Conservation (phyloP, 2,888 invertebrate genomes). For the Nowickia ferox region DNA sequence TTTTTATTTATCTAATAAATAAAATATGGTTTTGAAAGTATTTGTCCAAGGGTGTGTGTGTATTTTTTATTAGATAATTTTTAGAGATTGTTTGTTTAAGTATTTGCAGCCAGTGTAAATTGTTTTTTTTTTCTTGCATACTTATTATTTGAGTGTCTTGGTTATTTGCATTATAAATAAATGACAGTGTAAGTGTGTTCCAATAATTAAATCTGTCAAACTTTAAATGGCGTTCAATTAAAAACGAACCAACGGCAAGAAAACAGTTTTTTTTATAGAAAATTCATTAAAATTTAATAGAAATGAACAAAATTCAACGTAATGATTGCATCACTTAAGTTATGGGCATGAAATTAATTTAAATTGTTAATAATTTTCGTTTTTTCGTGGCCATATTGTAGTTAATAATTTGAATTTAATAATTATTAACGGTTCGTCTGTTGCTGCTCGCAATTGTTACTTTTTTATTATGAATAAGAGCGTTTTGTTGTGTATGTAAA, state of each 20-base stretch:
- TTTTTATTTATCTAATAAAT: conserved; percentile 58
- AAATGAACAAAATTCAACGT: conserved; percentile 32
- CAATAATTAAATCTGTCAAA: conserved; percentile 74
- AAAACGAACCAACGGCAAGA: conserved; percentile 57
- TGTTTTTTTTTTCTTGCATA: neutral
- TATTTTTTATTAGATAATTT: conserved; percentile 40
- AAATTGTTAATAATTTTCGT: conserved; percentile 40
- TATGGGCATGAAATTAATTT: conserved; percentile 56
- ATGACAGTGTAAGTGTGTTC: conserved; percentile 30
- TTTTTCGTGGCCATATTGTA: neutral
- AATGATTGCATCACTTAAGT: conserved; percentile 58
- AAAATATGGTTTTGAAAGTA: conserved; percentile 48
- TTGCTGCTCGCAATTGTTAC: conserved; percentile 9
- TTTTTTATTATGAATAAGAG: neutral
- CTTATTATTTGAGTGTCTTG: conserved; percentile 48
- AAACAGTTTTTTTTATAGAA: conserved; percentile 58
- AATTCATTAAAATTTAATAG: conserved; percentile 63
- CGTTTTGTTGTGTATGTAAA: neutral
- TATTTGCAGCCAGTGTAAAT: conserved; percentile 30
- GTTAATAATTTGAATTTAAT: conserved; percentile 57
- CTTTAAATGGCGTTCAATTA: conserved; percentile 73
- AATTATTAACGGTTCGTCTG: conserved; percentile 54
- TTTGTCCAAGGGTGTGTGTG: neutral
- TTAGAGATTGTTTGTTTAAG: conserved; percentile 27
- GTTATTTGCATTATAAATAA: conserved; percentile 51